These are phyloP conservation scores for Trisateles emortualis DNA, from an alignment of 2,888 invertebrate species.

Conservation along the genomic window DNA sequence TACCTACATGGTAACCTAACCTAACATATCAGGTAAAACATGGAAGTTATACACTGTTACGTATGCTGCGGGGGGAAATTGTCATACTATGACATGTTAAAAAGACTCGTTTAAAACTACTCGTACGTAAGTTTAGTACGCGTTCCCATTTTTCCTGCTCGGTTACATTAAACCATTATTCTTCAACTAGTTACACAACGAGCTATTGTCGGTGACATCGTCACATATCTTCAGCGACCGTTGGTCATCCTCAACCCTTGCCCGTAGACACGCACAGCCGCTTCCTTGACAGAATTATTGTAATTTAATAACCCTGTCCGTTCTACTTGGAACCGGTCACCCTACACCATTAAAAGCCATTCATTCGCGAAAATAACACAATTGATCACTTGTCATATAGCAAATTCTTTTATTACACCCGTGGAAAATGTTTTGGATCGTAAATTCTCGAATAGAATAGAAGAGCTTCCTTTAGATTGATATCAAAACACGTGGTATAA, in stretches of 20 bases:
- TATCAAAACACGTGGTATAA: conserved; percentile 73
- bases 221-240: conserved; percentile 33
- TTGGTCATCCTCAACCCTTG: conserved; percentile 37
- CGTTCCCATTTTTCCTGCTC: conserved; percentile 7
- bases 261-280: conserved; percentile 52
- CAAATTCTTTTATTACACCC: conserved; percentile 60
- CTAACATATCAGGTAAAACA: too few species aligned
- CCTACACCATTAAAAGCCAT: conserved; percentile 63
- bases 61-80: too few species aligned
- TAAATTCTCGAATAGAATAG: conserved; percentile 57
- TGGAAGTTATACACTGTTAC: too few species aligned
- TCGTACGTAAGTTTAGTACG: background rate
- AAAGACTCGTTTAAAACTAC: too few species aligned
- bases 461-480: conserved; percentile 55
- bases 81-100: too few species aligned
- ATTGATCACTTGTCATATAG: conserved; percentile 80
- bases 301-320: conserved; percentile 79
- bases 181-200: conserved; percentile 11
- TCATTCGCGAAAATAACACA: conserved; percentile 74
- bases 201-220: conserved; percentile 13
- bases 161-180: conserved; percentile 16
- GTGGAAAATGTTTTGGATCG: conserved; percentile 64
- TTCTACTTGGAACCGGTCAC: conserved; percentile 48
- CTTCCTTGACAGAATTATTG: conserved; percentile 68
- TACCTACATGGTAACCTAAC: too few species aligned